Evolutionary conservation across 2,888 invertebrate species (phyloP), one percentile per base, ranked within the genome.

Genomic region (Creontiades dilutus): DNA sequence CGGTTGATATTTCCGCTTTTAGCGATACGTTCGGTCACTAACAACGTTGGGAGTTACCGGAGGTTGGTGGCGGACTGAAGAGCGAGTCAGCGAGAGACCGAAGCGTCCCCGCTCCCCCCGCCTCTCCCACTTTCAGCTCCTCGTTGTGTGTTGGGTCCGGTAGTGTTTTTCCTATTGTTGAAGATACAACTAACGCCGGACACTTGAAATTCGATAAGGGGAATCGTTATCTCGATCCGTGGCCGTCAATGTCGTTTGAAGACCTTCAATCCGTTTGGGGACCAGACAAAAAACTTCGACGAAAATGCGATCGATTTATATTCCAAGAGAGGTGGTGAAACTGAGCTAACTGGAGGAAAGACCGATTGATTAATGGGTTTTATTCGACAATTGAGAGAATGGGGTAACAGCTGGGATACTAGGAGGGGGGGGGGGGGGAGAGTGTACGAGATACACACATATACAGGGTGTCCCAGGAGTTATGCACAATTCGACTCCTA

Each of bases 141-240:
- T 52, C 52, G 16, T 52, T 2, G 16, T 7, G 52, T 52, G 52
- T 61, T 19, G 52, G 52, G 52, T 16, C 52, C 52, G 13, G 52
- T 52, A 12, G 52, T 52, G 61, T 61, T 19, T 19, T 68, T 3
- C 68, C 52, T 52, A 52, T 16, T 52, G 27, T 19, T 23, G 11
- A 23, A 0, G 68, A 11, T 57, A 23, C 23, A 23, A 23, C 27
- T 19, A 23, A 23, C n/a, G 19, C 19, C 68, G 68, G 68, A 12
- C 68, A 68, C 68, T 68, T 13, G 68, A 68, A 68, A 68, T 68
- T 68, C 23, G 68, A 68, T 68, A 68, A 68, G 68, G 37, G 19
- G 68, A 68, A 68, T 68, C 23, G 7, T 68, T 68, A 68, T 68
- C 68, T 68, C 68, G 19, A 68, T 68, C 12, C 12, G 23, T 27